Conservation (phyloP, 2,888 invertebrate species). For the Stictocephala bisonia region DNA sequence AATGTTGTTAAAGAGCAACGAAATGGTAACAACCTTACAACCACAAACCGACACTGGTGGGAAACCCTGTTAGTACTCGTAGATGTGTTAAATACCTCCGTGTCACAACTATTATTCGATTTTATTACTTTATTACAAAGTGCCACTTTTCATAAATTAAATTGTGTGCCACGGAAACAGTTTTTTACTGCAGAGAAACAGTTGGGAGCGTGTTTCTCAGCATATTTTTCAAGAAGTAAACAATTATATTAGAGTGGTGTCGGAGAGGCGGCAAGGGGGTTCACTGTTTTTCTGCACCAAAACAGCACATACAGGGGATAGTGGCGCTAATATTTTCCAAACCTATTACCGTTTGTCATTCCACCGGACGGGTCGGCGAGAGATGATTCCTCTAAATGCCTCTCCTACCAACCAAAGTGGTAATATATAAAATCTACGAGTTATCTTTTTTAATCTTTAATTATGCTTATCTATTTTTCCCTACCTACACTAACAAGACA, state of each 20-base stretch:
- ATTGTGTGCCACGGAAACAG: too few species aligned
- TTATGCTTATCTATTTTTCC: conserved; percentile 43
- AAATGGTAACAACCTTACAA: too few species aligned
- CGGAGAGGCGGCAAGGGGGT: background rate
- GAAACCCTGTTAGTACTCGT: too few species aligned
- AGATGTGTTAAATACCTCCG: too few species aligned
- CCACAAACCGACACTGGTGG: too few species aligned
- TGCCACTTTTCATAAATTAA: too few species aligned
- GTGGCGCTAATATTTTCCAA: conserved; percentile 27
- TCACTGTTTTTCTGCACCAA: background rate
- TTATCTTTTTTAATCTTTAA: conserved; percentile 50
- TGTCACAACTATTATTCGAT: too few species aligned
- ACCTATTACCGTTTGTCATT: conserved; percentile 34
- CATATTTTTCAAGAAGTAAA: conserved; percentile 28
- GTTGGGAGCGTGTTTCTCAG: too few species aligned
- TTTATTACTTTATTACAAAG: too few species aligned
- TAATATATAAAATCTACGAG: conserved; percentile 47
- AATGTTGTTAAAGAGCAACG: too few species aligned
- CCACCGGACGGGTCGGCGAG: conserved; percentile 9
- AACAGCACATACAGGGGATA: background rate
- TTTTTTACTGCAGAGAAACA: too few species aligned
- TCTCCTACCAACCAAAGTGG: conserved; percentile 35
- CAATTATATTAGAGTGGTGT: conserved; percentile 36
- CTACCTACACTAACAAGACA: background rate
- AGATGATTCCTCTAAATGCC: conserved; percentile 29